Evolutionary conservation across 2,888 invertebrate species (phyloP), one percentile per base, ranked within the genome.

Genomic region (Drosophila yooni): DNA sequence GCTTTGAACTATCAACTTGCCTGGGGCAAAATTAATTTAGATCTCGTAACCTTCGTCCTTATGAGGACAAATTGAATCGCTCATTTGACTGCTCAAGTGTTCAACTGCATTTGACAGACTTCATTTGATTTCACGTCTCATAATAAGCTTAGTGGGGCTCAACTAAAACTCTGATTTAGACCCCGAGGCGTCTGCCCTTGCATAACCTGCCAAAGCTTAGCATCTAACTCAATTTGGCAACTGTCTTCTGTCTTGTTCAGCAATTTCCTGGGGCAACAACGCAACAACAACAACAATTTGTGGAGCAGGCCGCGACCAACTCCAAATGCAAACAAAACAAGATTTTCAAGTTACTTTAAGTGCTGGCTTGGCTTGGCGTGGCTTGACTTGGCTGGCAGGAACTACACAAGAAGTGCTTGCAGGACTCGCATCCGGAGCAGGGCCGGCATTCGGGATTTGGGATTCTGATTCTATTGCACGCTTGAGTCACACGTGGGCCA

Each of bases 41-140:
- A 27, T 46, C 7, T 10, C 15, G 10, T 15, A 27, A 29, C 29
- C 34, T 52, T 54, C 62, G 61, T 51, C 46, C 31, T 29, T 40
- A 66, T 54, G 48, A 46, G 66, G 64, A 62, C 54, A 81, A 79
- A 81, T 64, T 77, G 36, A 69, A 74, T 66, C 50, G 69, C 66
- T 81, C 69, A 81, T 74, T 80, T 76, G 53, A 53, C 72, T 63
- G 78, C 62, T 77, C 54, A 74, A 67, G 64, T 62, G 78, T 75
- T 79, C 62, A 75, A 76, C 71, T 89, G 89, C 85, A 89, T 85
- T 86, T 86, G 85, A 89, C 85, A 80, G 81, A 76, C 85, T 88
- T 86, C 78, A 88, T 85, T 86, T 88, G 90, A 89, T 89, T 86
- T 74, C 81, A 64, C 69, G 80, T 81, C 77, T 15, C 69, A 75